phyloP scores from a whole-genome alignment of 1,140 invertebrate genomes.

The Hypothenemus hampei region DNA sequence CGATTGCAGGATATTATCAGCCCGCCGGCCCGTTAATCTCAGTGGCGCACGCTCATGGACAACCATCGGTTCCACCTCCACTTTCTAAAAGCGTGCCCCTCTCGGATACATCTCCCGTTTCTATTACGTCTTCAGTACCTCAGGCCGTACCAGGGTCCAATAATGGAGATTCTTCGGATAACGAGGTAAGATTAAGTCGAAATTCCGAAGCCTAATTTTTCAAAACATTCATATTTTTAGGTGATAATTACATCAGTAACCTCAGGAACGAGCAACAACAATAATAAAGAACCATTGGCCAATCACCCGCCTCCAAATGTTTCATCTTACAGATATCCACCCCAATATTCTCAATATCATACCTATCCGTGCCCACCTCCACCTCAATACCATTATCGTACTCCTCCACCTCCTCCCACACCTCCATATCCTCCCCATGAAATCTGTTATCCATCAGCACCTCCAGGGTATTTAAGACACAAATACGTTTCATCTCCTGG shows the following conservation, averaged over 20 bases:
- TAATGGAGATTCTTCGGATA: conserved; percentile 46
- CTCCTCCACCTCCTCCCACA: conserved; percentile 40
- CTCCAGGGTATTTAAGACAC: conserved; percentile 31
- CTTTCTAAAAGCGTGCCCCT: conserved; percentile 40
- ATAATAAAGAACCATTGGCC: conserved; percentile 31
- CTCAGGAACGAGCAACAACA: conserved; percentile 37
- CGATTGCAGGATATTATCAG: conserved; percentile 77
- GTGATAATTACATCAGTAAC: conserved; percentile 45
- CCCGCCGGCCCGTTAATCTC: conserved; percentile 80
- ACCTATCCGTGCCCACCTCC: conserved; percentile 49
- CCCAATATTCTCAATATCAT: conserved; percentile 33
- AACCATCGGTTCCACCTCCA: conserved; percentile 48
- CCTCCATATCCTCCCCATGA: conserved; percentile 42
- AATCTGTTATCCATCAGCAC: conserved; percentile 47
- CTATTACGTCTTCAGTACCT: conserved; percentile 44
- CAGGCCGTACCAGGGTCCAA: conserved; percentile 36
- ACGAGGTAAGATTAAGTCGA: conserved; percentile 43
- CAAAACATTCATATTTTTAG: conserved; percentile 24
- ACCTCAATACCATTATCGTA: conserved; percentile 51
- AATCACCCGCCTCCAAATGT: conserved; percentile 29
- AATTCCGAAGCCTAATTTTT: no score
- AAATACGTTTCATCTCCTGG: conserved; percentile 44
- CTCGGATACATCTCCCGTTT: conserved; percentile 47
- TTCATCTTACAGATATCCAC: conserved; percentile 32
- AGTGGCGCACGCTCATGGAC: conserved; percentile 51